These are phyloP conservation scores for Gonatopus flavifemur DNA, from an alignment of 1,140 invertebrate genomes.

Conservation along the genomic window DNA sequence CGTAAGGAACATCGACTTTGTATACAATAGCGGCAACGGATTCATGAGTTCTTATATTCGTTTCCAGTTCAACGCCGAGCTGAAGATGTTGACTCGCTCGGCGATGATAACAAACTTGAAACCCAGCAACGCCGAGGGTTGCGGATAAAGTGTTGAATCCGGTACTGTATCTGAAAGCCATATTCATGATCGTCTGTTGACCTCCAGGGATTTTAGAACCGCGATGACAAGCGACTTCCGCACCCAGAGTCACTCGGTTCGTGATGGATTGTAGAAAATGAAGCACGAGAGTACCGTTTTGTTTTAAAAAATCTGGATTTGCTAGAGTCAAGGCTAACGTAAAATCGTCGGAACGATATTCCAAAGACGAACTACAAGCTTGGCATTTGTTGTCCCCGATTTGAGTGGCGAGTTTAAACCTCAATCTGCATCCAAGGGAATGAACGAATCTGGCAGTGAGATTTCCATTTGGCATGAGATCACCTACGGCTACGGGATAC, in stretches of 20 bases:
- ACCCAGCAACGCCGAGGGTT: slow-evolving; percentile 68
- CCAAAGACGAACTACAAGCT: slow-evolving; percentile 61
- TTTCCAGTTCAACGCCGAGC: slow-evolving; percentile 64
- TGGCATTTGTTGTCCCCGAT: slow-evolving; percentile 65
- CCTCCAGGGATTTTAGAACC: slow-evolving; percentile 67
- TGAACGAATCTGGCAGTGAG: slow-evolving; percentile 76
- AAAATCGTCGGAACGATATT: slow-evolving; percentile 68
- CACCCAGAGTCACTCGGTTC: slow-evolving; percentile 67
- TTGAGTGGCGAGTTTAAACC: slow-evolving; percentile 70
- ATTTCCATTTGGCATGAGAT: slow-evolving; percentile 76
- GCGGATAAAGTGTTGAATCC: slow-evolving; percentile 64
- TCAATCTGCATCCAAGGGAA: slow-evolving; percentile 64
- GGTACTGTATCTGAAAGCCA: slow-evolving; percentile 70
- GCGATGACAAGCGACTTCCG: slow-evolving; percentile 72
- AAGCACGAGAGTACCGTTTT: slow-evolving; percentile 66
- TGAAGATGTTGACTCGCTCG: slow-evolving; percentile 70
- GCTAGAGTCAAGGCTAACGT: slow-evolving; percentile 68
- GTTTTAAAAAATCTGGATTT: slow-evolving; percentile 66
- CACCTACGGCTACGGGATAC: slow-evolving; percentile 74
- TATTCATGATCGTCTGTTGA: slow-evolving; percentile 65
- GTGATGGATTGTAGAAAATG: slow-evolving; percentile 74
- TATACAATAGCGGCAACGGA: slow-evolving; percentile 73
- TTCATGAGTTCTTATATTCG: slow-evolving; percentile 65
- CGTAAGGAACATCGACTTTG: slow-evolving; percentile 73
- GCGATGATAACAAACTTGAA: slow-evolving; percentile 74